phyloP scores from a whole-genome alignment of 2,888 invertebrate genomes.

The Platycheirus albimanus region DNA sequence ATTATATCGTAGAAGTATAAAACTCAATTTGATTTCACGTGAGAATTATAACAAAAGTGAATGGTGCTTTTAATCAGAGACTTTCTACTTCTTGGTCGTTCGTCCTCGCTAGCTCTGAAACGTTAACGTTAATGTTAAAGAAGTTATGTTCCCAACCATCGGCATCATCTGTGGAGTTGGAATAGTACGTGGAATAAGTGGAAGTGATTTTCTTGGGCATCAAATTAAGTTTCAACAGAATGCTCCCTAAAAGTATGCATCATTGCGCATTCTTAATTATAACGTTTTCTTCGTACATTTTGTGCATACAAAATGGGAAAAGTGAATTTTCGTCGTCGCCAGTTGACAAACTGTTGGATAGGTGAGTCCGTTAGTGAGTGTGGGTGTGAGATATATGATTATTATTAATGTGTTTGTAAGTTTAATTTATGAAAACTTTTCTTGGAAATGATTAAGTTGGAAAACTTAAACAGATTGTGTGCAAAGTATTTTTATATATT shows the following conservation, averaged over 20 bases:
- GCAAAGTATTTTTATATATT: neutral
- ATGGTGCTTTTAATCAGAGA: constrained; percentile 59
- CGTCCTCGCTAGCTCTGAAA: neutral
- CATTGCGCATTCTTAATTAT: constrained; percentile 82
- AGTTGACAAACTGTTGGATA: constrained; percentile 52
- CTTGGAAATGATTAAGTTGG: constrained; percentile 25
- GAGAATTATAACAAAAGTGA: constrained; percentile 48
- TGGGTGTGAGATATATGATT: too few species aligned
- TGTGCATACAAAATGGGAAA: constrained; percentile 81
- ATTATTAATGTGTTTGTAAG: neutral
- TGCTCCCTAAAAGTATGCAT: constrained; percentile 78
- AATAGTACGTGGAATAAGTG: constrained; percentile 66
- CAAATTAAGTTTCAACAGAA: constrained; percentile 71
- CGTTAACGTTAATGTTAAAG: constrained; percentile 30
- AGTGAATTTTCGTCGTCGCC: constrained; percentile 48
- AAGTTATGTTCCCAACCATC: constrained; percentile 51
- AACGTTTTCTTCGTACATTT: constrained; percentile 80
- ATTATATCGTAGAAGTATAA: constrained; percentile 18
- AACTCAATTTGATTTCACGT: constrained; percentile 65
- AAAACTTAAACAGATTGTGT: constrained; percentile 26
- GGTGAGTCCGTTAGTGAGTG: constrained; percentile 63
- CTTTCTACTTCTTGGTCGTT: neutral
- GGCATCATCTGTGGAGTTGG: constrained; percentile 21
- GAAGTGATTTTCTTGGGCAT: constrained; percentile 67
- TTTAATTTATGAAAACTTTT: neutral